These are phyloP conservation scores for Caprella mutica DNA, from an alignment of 2,888 invertebrate species.

Conservation along the genomic window DNA sequence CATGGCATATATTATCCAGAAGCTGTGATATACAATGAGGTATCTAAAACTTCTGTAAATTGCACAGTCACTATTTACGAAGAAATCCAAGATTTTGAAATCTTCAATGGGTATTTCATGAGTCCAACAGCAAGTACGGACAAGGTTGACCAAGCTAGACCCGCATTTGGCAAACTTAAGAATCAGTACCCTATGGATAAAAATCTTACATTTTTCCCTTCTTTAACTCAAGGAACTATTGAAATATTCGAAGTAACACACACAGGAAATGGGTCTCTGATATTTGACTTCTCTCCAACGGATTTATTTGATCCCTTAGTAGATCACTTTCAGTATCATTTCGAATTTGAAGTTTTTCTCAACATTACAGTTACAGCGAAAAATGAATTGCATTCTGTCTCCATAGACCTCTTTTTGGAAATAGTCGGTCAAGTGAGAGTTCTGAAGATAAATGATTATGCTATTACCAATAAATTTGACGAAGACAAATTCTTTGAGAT, in stretches of 20 bases:
- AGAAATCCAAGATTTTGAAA: constrained; percentile 19
- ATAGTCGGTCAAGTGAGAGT: constrained; percentile 23
- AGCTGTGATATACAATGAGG: constrained; percentile 33
- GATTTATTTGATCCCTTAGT: constrained; percentile 11
- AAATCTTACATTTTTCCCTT: constrained; percentile 24
- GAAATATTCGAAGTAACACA: constrained; percentile 8
- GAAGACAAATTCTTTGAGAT: constrained; percentile 21
- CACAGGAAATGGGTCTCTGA: constrained; percentile 11
- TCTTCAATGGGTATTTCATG: constrained; percentile 19
- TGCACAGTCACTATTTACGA: constrained; percentile 24
- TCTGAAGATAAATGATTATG: constrained; percentile 17
- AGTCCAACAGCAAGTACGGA: background rate
- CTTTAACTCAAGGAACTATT: constrained; percentile 14
- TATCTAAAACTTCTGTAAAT: constrained; percentile 18
- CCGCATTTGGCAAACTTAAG: constrained; percentile 16
- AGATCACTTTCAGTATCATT: constrained; percentile 11
- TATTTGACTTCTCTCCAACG: constrained; percentile 2
- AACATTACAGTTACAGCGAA: constrained; percentile 16
- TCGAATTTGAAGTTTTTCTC: constrained; percentile 16
- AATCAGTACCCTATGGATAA: constrained; percentile 29
- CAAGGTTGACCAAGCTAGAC: too few relatives aligned
- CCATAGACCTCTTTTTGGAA: constrained; percentile 15
- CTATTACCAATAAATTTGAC: too few relatives aligned
- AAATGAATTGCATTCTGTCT: constrained; percentile 18
- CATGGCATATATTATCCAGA: constrained; percentile 31